Evolutionary conservation across 2,113 vertebrate species (phyloP).

Genomic region (Seriola aureovittata): DNA sequence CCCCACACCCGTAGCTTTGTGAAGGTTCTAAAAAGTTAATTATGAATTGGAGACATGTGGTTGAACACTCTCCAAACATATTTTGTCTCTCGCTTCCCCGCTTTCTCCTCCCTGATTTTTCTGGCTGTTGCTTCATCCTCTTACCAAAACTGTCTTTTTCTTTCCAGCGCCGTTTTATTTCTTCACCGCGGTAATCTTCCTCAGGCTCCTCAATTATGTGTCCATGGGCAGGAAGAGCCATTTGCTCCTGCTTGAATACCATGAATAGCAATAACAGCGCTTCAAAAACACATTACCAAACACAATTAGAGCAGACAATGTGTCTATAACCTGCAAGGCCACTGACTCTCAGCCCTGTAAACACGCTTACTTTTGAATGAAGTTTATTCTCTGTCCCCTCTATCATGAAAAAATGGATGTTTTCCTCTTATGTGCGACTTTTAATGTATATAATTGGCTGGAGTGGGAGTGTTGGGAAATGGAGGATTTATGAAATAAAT

Average conservation of each 20-base stretch:
- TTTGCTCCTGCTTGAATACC: conserved; percentile 80
- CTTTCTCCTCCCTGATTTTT: conserved; percentile 37
- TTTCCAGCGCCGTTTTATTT: conserved; percentile 54
- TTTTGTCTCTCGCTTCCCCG: conserved; percentile 45
- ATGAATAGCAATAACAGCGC: conserved; percentile 82
- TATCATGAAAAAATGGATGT: conserved; percentile 64
- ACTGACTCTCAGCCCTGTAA: conserved; percentile 66
- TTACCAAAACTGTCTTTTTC: conserved; percentile 36
- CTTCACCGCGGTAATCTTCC: conserved; percentile 64
- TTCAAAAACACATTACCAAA: conserved; percentile 83
- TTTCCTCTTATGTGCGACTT: conserved; percentile 70
- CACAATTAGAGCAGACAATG: conserved; percentile 80
- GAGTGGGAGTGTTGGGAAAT: conserved; percentile 42
- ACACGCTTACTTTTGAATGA: conserved; percentile 79
- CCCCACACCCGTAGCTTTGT: conserved; percentile 69
- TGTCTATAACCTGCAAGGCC: conserved; percentile 69
- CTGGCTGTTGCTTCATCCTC: conserved; percentile 56
- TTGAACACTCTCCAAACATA: conserved; percentile 76
- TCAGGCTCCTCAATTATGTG: conserved; percentile 79
- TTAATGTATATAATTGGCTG: conserved; percentile 73
- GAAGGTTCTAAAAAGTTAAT: conserved; percentile 81
- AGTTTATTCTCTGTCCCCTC: conserved; percentile 65
- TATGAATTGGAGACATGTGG: conserved; percentile 80
- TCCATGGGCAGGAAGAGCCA: conserved; percentile 74
- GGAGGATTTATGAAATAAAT: conserved; percentile 65